Conservation (phyloP, 1,140 invertebrate genomes). For the Bombus cullumanus region DNA sequence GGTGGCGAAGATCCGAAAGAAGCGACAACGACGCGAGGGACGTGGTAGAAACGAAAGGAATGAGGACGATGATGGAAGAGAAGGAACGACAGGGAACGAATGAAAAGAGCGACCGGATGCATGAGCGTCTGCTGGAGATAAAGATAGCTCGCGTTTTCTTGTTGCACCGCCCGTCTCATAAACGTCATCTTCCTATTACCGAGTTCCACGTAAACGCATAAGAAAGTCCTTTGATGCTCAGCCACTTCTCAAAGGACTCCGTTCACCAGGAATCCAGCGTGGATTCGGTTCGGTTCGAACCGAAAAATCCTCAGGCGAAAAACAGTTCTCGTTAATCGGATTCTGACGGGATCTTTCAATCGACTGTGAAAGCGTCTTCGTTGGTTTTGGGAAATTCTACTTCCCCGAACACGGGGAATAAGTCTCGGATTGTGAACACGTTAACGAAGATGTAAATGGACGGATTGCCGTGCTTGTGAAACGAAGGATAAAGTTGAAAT, state of each 20-base stretch:
- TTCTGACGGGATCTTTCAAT: background rate
- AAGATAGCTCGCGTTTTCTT: slow-evolving; percentile 54
- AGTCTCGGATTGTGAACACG: background rate
- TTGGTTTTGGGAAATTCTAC: background rate
- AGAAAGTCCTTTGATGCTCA: slow-evolving; percentile 48
- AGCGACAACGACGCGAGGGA: too few relatives aligned
- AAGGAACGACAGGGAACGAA: background rate
- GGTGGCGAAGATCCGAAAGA: background rate
- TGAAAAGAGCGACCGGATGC: slow-evolving; percentile 36
- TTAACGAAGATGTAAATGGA: background rate
- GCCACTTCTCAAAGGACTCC: slow-evolving; percentile 31
- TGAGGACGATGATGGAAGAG: too few relatives aligned
- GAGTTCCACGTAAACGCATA: slow-evolving; percentile 45
- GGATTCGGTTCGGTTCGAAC: background rate
- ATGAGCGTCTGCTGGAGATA: slow-evolving; percentile 34
- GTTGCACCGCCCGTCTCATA: slow-evolving; percentile 31
- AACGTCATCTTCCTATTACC: slow-evolving; percentile 48
- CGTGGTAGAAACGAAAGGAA: too few relatives aligned
- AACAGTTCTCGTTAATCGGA: slow-evolving; percentile 11
- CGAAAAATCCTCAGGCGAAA: background rate
- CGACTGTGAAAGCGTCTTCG: background rate
- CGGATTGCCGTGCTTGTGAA: background rate
- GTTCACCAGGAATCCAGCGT: slow-evolving; percentile 15
- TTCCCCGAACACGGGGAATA: background rate
- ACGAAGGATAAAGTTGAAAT: background rate